These are phyloP conservation scores for Mycalesis mineus DNA, from an alignment of 2,888 invertebrate genomes.

Conservation along the genomic window DNA sequence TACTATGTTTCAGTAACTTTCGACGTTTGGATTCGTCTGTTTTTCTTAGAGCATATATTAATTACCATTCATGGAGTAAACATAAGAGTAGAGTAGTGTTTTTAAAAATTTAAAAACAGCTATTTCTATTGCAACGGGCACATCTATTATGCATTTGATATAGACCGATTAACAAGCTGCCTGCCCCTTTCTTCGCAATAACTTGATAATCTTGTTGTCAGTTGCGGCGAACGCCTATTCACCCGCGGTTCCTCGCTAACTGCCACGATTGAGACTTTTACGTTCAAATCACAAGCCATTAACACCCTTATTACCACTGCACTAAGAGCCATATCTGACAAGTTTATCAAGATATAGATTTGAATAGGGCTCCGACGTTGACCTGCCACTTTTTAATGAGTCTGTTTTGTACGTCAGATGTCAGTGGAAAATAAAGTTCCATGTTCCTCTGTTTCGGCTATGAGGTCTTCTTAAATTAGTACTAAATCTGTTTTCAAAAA, in stretches of 20 bases:
- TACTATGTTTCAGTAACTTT: too few species aligned
- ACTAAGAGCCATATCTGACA: slow-evolving; percentile 15
- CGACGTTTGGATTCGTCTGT: too few species aligned
- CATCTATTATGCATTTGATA: not conserved
- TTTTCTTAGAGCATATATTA: too few species aligned
- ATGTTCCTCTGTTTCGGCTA: slow-evolving; percentile 6
- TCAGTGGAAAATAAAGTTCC: slow-evolving; percentile 19
- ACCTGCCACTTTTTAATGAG: slow-evolving; percentile 26
- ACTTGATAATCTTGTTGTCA: slow-evolving; percentile 38
- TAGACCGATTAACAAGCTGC: slow-evolving; percentile 10
- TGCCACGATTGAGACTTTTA: slow-evolving; percentile 30
- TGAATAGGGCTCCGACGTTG: slow-evolving; percentile 17
- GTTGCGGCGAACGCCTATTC: slow-evolving; percentile 29
- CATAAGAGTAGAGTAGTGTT: too few species aligned
- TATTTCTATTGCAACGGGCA: not conserved
- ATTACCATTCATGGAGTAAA: too few species aligned
- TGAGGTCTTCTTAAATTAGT: not conserved
- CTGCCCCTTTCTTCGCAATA: slow-evolving; percentile 27
- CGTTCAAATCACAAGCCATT: slow-evolving; percentile 13
- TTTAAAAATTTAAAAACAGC: not conserved
- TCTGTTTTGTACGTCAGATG: slow-evolving; percentile 21
- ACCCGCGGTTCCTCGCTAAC: slow-evolving; percentile 27
- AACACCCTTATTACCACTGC: slow-evolving; percentile 5
- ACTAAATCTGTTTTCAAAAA: too few species aligned
- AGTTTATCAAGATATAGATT: slow-evolving; percentile 16